Evolutionary conservation across 2,888 invertebrate genomes (phyloP).

Genomic region (Andrena chrysosceles): DNA sequence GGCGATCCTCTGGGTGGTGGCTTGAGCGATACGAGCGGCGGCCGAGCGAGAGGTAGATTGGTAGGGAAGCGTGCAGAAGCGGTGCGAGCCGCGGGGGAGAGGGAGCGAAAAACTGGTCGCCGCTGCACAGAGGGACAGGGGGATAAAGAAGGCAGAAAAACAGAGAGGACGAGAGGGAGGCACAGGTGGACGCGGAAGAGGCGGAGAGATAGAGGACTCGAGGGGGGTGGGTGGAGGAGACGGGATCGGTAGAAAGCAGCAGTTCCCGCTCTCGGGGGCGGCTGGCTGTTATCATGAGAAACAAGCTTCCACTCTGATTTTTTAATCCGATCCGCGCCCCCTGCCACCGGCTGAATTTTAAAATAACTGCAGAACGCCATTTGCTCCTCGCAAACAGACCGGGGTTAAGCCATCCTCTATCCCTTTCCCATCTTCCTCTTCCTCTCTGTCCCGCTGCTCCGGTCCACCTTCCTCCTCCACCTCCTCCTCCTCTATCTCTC

Average conservation of each 20-base stretch:
- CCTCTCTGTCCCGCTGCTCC: slow-evolving; percentile 49
- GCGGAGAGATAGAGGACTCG: slow-evolving; percentile 67
- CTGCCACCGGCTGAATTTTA: slow-evolving; percentile 83
- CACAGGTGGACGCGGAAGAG: slow-evolving; percentile 59
- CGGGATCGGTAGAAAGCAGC: slow-evolving; percentile 78
- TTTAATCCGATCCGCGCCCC: slow-evolving; percentile 85
- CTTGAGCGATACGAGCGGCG: slow-evolving; percentile 44
- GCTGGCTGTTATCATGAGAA: slow-evolving; percentile 84
- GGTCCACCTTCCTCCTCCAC: slow-evolving; percentile 40
- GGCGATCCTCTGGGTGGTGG: slow-evolving; percentile 62
- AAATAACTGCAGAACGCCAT: slow-evolving; percentile 86
- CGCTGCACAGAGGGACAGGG: neutral
- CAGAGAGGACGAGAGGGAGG: slow-evolving; percentile 44
- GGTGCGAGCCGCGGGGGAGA: slow-evolving; percentile 33
- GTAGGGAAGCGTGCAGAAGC: slow-evolving; percentile 45
- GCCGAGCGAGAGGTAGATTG: slow-evolving; percentile 63
- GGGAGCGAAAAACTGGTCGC: slow-evolving; percentile 40
- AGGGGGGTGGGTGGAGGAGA: slow-evolving; percentile 63
- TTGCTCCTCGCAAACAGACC: slow-evolving; percentile 85
- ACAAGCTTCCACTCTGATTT: slow-evolving; percentile 86
- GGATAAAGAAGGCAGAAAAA: slow-evolving; percentile 72
- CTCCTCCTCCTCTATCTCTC: slow-evolving; percentile 32
- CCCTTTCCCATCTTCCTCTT: slow-evolving; percentile 59
- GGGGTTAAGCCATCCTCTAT: slow-evolving; percentile 79
- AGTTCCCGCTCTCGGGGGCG: slow-evolving; percentile 78